Base-by-base conservation (phyloP, 2,888 invertebrate species). In the Ectemnius cavifrons region DNA sequence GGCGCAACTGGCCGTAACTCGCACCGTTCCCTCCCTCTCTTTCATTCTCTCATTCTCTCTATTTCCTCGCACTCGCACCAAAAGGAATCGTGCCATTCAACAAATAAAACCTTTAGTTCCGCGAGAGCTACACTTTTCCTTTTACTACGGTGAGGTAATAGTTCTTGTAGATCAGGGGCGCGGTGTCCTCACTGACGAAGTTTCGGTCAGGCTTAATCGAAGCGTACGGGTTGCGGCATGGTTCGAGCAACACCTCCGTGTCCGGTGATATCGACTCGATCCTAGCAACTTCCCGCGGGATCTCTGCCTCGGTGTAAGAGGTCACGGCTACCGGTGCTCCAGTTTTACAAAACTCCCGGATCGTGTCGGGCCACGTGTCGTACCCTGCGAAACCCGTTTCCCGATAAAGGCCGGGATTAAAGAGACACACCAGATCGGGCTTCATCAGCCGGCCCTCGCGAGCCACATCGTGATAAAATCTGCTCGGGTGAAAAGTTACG, bases 181-280 rank as follows among this genome's bases (percentile, higher is more conserved):
- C 93, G 60, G 93, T 93, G 75, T 95, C 94, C 83, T 95, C 95
- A 5, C 94, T 94, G 14, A 95, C 94, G 78, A 96, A 95, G 85
- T 95, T 96, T 62, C 95, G 92, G 80, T 95, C 95, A 0, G 95
- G 95, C 76, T 94, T 92, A 0, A 94, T 92, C 58, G 95, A 95
- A 0, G 94, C 92, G 82, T 94, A 95, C 0, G 93, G 93, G 90
- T 96, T 96, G 47, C 90, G 91, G 14, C 91, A 92, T 0, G 94
- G 93, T 8, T 93, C 92, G 0, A 93, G 86, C 8, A 94, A 84
- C 0, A 94, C 87, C 57, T 92, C 92, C 28, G 93, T 87, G 1
- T 92, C 91, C 37, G 37, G 37, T 0, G 91, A 87, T 69, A 92
- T 91, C 0, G 93, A 92, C 57, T 93, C 91, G 71, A 95, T 92